Base-by-base conservation (phyloP, 2,888 invertebrate species). In the Lepetodrilus schrolli region DNA sequence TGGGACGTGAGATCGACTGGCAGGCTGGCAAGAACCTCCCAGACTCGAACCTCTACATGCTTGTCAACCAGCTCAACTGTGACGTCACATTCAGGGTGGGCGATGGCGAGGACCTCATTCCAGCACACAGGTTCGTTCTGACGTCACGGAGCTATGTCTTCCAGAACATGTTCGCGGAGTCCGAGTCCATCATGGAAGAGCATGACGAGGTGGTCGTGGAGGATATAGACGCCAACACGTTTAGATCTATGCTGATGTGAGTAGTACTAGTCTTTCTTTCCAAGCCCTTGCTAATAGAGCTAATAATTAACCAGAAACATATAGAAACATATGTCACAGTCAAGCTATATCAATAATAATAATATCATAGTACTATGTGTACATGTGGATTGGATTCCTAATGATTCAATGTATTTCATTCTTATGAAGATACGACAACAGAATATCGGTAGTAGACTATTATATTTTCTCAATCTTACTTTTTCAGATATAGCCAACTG, bases 111-210 rank as follows among this genome's bases (percentile, higher is more conserved):
- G 78, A 76, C 58, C 48, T 75, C 20, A 66, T 86, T 26, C 73
- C 72, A 17, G 82, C 82, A 5, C 83, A 83, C 65, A 82, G 78
- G 69, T 82, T 80, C 75, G 78, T 83, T 21, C 77, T 83, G 10
- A 75, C 74, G 8, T 80, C 80, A 8, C 74, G 83, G 47, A 83
- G 83, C 71, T 75, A 80, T 13, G 83, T 83, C 37, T 83, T 83
- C 73, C 80, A 80, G 50, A 78, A 79, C 36, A 83, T 83, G 74
- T 81, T 83, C 74, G 80, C 77, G 71, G 82, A 83, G 4, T 73
- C 80, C 1, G 65, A 80, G 30, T 49, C 74, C 2, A 30, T 34
- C n/a, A 43, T 43, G 43, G 68, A 68, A 13, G 72, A 75, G 48
- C 65, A 47, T 8, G 72, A 47, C 37, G 72, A 72, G 47, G 50